Percentiles rank a stretch among this genome's conserved stretches.
Evolutionary conservation across 2,797 vertebrate species (phyloP).

Genomic region (Miichthys miiuy): DNA sequence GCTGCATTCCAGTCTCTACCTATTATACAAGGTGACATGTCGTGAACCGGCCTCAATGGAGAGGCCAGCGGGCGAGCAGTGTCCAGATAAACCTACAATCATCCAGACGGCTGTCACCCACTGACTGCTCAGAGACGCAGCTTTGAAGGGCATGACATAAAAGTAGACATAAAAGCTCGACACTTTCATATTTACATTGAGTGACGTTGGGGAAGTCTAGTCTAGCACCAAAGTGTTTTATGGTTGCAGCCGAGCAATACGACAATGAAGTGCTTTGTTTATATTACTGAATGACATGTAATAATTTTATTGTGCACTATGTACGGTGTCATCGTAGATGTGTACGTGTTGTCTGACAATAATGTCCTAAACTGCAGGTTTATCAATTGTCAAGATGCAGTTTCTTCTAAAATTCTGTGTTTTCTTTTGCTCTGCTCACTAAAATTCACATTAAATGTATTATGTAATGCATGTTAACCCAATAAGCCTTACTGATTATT

Average conservation of each 20-base stretch:
- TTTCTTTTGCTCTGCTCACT: neutral
- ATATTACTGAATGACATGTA: conserved; percentile 18
- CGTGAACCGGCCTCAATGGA: conserved; percentile 40
- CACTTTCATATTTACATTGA: neutral
- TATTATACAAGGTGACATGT: conserved; percentile 74
- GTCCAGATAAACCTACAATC: conserved; percentile 19
- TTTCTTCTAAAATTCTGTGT: neutral
- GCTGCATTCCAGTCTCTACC: conserved; percentile 78
- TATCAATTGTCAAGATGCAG: neutral
- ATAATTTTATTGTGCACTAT: conserved; percentile 11
- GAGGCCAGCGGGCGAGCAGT: conserved; percentile 29
- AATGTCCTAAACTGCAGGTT: neutral
- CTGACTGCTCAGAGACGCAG: neutral
- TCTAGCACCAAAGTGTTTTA: neutral
- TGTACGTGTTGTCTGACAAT: neutral
- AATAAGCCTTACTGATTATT: conserved; percentile 18
- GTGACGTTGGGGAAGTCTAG: neutral
- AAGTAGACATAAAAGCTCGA: neutral
- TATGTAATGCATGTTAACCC: neutral
- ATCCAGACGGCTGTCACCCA: neutral
- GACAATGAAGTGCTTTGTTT: conserved; percentile 29
- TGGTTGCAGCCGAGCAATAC: neutral
- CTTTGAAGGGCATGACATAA: neutral
- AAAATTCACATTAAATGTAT: neutral
- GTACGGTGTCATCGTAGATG: neutral